Base-by-base conservation (phyloP, 2,888 invertebrate species). In the Catocala fraxini region DNA sequence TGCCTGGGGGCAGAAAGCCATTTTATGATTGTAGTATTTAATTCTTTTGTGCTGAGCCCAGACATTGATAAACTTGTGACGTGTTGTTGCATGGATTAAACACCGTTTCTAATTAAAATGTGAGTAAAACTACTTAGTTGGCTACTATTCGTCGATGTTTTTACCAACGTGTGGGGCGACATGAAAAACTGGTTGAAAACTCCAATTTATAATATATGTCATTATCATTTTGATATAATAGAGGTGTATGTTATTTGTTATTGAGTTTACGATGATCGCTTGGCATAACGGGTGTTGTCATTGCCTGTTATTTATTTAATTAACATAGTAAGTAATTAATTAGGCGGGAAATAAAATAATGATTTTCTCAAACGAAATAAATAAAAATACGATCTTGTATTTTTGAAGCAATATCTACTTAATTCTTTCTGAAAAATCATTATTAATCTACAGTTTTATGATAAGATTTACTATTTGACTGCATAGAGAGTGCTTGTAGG, bases 31-130 rank as follows among this genome's bases (percentile, higher is more conserved):
- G 56, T 70, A 68, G 70, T 69, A 62, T 73, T 68, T 73, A 71
- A 73, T 70, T 79, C 75, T 68, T 66, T 71, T 74, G 75, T 77
- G 63, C 54, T 64, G 60, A 65, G 56, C 63, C 51, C 51, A 69
- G 62, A 64, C 51, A 64, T 70, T 71, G 79, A 83, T 83, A 77
- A 77, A 72, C 71, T 63, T 77, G 82, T 88, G 88, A 88, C 87
- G 88, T 84, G 81, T 82, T 81, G 67, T 65, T 62, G 59, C 55
- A 57, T 43, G 59, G 57, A 59, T 64, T 60, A 71, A 53, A 56
- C 45, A 42, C 61, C 59, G 63, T 75, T 59, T 61, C 58, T 63
- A 71, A 73, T 69, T 67, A 59, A 51, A 61, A 63, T 39, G 80
- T 79, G 47, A 74, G 75, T 72, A 67, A 52, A 45, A 51, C 41